Conservation (phyloP, 1,140 invertebrate genomes). For the Tetranychus urticae region DNA sequence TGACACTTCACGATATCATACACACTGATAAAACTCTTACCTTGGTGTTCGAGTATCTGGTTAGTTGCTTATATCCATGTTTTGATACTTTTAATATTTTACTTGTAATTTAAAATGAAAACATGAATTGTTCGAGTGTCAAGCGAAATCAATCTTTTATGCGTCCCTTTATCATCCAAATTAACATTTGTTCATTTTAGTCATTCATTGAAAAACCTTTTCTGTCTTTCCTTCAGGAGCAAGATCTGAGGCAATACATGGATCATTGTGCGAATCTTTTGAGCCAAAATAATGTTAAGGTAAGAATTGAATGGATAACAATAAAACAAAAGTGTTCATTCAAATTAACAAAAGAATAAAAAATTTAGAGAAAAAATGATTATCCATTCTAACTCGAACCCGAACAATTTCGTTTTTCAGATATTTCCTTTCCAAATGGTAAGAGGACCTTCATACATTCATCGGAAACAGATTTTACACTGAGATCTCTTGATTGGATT, state of each 20-base stretch:
- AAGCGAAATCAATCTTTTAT: too few relatives aligned
- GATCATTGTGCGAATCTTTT: conserved; percentile 38
- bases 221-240: conserved; percentile 22
- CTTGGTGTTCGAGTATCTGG: conserved; percentile 39
- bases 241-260: conserved; percentile 47
- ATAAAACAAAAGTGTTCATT: background rate
- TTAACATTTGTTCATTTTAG: too few relatives aligned
- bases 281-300: conserved; percentile 38
- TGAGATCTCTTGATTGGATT: too few relatives aligned
- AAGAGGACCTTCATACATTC: conserved; percentile 40
- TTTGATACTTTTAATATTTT: conserved; percentile 2
- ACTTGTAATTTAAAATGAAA: background rate
- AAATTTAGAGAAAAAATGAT: background rate
- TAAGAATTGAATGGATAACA: conserved; percentile 16
- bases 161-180: too few relatives aligned
- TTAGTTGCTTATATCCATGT: conserved; percentile 19
- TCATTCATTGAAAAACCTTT: background rate
- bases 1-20: conserved; percentile 43
- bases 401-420: conserved; percentile 11
- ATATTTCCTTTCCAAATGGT: conserved; percentile 43
- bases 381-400: too few relatives aligned
- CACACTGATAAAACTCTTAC: conserved; percentile 40
- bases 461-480: conserved; percentile 37
- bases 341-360: too few relatives aligned
- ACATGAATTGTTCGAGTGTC: background rate